phyloP scores from a whole-genome alignment of 2,113 vertebrate species.

The Perognathus longimembris region DNA sequence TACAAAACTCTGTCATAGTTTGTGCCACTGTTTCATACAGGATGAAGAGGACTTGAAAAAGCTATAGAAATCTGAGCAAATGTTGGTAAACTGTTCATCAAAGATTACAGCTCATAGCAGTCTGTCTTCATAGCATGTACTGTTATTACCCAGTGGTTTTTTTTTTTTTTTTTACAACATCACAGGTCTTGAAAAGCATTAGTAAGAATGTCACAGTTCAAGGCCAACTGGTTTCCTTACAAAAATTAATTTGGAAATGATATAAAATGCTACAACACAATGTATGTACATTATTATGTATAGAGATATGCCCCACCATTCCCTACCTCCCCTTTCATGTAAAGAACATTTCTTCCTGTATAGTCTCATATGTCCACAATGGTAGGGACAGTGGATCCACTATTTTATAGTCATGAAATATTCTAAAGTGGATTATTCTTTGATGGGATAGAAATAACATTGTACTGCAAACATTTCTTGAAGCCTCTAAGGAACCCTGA shows the following conservation, averaged over 20 bases:
- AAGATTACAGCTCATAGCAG: neutral
- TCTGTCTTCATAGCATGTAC: neutral
- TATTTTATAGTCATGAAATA: neutral
- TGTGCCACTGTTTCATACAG: neutral
- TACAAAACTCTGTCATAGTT: too few relatives aligned
- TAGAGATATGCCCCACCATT: neutral
- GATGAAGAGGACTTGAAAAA: neutral
- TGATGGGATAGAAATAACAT: neutral
- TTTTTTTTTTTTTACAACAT: neutral
- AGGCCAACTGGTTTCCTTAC: neutral
- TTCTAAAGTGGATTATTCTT: neutral
- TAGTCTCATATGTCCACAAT: neutral
- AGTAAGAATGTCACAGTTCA: neutral
- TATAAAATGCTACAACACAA: neutral
- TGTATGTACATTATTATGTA: neutral
- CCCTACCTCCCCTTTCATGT: too few relatives aligned
- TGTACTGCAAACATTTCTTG: too few relatives aligned
- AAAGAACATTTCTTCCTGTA: neutral
- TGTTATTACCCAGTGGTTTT: neutral
- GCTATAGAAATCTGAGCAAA: neutral
- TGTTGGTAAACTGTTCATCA: neutral
- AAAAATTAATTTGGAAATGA: neutral
- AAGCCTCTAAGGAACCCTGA: neutral
- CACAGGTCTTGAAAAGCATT: neutral
- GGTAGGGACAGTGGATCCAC: neutral